Evolutionary conservation across 2,888 invertebrate species (phyloP).

Genomic region (Rapana venosa): DNA sequence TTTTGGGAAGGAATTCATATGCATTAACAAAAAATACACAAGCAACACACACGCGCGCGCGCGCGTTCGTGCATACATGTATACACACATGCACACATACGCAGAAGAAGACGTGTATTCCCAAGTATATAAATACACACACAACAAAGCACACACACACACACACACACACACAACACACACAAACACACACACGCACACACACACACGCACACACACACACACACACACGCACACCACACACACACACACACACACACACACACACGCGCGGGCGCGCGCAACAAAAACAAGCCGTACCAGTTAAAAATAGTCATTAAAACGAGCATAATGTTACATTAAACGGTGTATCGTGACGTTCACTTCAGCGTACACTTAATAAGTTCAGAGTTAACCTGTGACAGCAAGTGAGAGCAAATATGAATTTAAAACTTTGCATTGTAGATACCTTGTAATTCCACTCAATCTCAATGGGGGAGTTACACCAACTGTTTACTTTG

Average conservation of each 20-base stretch:
- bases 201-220: background rate
- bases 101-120: background rate
- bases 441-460: too few species aligned
- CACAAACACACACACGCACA: background rate
- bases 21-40: background rate
- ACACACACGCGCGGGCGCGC: slow-evolving; percentile 19
- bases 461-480: too few species aligned
- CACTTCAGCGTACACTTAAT: too few species aligned
- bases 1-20: background rate
- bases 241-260: slow-evolving; percentile 23
- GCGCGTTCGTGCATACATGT: background rate
- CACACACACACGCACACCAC: slow-evolving; percentile 13
- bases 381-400: too few species aligned
- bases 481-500: too few species aligned
- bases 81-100: slow-evolving; percentile 16
- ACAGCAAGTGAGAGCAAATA: too few species aligned
- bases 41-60: background rate
- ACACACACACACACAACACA: slow-evolving; percentile 23
- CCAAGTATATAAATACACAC: background rate
- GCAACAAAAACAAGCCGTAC: background rate
- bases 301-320: background rate
- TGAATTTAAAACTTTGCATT: too few species aligned
- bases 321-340: too few species aligned
- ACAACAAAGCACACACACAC: background rate
- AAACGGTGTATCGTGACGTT: too few species aligned